Conservation (phyloP, 37 sponge, comb jelly and placozoan genomes). For the Aplysina aerophoba region DNA sequence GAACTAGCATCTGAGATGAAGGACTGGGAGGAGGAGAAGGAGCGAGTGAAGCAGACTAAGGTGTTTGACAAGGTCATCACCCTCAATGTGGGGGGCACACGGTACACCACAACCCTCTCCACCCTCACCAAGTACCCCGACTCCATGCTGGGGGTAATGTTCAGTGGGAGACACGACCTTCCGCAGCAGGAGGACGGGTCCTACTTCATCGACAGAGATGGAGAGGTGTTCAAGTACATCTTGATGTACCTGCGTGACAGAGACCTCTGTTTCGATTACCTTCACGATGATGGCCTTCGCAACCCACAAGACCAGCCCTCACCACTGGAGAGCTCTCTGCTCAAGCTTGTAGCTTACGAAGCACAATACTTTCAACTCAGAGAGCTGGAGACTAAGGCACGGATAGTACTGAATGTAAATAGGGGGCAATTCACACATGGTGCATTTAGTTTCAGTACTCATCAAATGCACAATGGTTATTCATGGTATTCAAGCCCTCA, state of each 20-base stretch:
- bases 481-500: no score
- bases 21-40: conserved; percentile 20
- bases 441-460: no score
- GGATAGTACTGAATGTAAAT: no score
- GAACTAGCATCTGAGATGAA: background rate
- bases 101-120: conserved; percentile 15
- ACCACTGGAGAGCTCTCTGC: background rate
- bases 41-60: background rate
- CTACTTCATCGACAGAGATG: conserved; percentile 40
- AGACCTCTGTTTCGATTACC: no score
- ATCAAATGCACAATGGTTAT: no score
- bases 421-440: no score
- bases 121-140: conserved; percentile 17
- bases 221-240: conserved; percentile 6
- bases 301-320: background rate
- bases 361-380: background rate
- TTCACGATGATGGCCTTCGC: background rate
- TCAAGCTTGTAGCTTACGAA: background rate
- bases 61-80: conserved; percentile 13
- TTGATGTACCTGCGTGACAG: conserved; percentile 4
- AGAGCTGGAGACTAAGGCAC: background rate
- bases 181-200: conserved; percentile 28
- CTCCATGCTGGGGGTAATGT: conserved; percentile 40
- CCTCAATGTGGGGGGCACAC: conserved; percentile 13
- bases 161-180: conserved; percentile 33